These are phyloP conservation scores for Oxyteleia sp. DNA, from an alignment of 2,888 invertebrate genomes.

Conservation along the genomic window DNA sequence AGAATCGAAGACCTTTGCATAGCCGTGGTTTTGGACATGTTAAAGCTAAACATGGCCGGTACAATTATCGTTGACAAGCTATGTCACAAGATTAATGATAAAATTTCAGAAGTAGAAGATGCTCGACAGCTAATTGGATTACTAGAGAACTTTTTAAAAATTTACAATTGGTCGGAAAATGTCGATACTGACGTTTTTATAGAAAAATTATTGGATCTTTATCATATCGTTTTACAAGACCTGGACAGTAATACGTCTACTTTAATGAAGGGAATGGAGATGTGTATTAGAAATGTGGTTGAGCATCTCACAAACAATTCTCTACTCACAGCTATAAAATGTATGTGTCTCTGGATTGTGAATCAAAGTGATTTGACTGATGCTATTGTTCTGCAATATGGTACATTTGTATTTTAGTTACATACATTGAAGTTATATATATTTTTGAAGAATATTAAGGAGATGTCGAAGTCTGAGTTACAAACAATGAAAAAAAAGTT, in stretches of 20 bases:
- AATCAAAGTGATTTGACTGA: constrained; percentile 87
- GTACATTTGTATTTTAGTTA: constrained; percentile 74
- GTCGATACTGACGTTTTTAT: constrained; percentile 87
- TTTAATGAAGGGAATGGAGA: constrained; percentile 89
- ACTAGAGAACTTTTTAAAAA: constrained; percentile 88
- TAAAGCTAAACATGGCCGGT: constrained; percentile 76
- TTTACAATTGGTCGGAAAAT: constrained; percentile 87
- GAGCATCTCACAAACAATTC: constrained; percentile 88
- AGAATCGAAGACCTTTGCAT: constrained; percentile 86
- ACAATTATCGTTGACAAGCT: constrained; percentile 76
- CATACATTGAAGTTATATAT: too few relatives aligned
- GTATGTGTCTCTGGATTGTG: constrained; percentile 89
- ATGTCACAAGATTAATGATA: constrained; percentile 78
- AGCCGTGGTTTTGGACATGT: constrained; percentile 82
- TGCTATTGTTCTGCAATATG: constrained; percentile 88
- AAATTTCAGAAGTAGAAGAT: constrained; percentile 82
- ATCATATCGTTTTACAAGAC: constrained; percentile 87
- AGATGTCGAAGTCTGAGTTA: too few relatives aligned
- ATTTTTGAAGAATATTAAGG: too few relatives aligned
- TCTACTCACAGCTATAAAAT: constrained; percentile 88
- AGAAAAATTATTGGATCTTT: constrained; percentile 88
- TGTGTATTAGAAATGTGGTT: constrained; percentile 89
- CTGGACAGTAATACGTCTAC: constrained; percentile 77
- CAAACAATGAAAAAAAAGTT: too few relatives aligned
- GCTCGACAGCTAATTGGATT: constrained; percentile 88